Percentiles rank a stretch among this genome's conserved stretches.
These are phyloP conservation scores for Hypena proboscidalis DNA, from an alignment of 2,888 invertebrate species.

Conservation along the genomic window DNA sequence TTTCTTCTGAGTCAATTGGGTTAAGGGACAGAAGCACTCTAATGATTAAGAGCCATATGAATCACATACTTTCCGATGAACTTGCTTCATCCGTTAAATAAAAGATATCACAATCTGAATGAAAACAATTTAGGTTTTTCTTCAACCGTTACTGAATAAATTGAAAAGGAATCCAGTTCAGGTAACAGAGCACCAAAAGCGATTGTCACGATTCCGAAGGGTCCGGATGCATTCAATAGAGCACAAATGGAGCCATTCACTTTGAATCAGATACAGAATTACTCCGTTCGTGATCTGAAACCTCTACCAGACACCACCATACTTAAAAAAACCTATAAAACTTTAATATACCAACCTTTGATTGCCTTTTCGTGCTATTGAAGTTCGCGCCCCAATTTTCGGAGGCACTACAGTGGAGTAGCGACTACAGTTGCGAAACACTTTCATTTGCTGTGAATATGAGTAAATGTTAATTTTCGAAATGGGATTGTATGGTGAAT, in stretches of 20 bases:
- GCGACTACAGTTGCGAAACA: too few relatives aligned
- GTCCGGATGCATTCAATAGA: conserved; percentile 72
- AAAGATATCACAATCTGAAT: conserved; percentile 23
- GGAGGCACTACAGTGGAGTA: too few relatives aligned
- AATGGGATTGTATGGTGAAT: too few relatives aligned
- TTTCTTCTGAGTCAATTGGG: too few relatives aligned
- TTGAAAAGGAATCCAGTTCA: conserved; percentile 40
- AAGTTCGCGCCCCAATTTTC: conserved; percentile 15
- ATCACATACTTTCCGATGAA: too few relatives aligned
- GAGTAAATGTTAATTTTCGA: too few relatives aligned
- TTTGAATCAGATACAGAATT: conserved; percentile 68
- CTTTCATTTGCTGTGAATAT: too few relatives aligned
- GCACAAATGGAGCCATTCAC: conserved; percentile 68
- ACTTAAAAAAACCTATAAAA: conserved; percentile 46
- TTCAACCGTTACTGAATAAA: conserved; percentile 37
- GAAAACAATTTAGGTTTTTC: conserved; percentile 27
- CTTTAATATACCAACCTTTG: conserved; percentile 35
- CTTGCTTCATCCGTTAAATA: not conserved
- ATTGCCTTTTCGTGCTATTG: conserved; percentile 28
- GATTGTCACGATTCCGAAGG: conserved; percentile 60
- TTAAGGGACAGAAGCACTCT: too few relatives aligned
- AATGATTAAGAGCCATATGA: too few relatives aligned
- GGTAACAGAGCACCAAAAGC: conserved; percentile 44
- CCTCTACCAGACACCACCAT: conserved; percentile 47
- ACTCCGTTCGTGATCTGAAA: conserved; percentile 68